A percentile compares a stretch with the other conserved stretches of the same genome.
Evolutionary conservation across 1,140 invertebrate genomes (phyloP).

Genomic region (Myzus persicae): DNA sequence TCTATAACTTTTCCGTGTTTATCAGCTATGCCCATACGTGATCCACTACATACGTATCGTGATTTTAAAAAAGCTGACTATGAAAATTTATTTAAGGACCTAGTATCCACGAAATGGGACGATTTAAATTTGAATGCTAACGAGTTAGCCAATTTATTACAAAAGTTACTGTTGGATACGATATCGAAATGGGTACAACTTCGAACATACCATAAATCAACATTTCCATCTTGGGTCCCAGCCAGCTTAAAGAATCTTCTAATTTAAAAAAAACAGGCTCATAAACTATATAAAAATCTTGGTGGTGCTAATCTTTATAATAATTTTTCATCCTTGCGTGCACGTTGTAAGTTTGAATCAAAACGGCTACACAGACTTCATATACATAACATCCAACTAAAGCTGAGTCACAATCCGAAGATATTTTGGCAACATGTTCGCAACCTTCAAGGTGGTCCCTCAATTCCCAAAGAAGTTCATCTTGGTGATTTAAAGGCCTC

Average conservation of each 20-base stretch:
- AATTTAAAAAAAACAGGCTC: neutral
- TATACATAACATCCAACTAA: neutral
- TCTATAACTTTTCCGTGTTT: too few species aligned
- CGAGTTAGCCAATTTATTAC: too few species aligned
- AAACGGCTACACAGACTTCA: neutral
- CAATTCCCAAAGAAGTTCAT: neutral
- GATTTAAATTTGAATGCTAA: too few species aligned
- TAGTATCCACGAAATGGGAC: too few species aligned
- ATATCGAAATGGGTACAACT: too few species aligned
- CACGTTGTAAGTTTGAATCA: neutral
- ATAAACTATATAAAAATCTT: neutral
- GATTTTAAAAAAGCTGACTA: too few species aligned
- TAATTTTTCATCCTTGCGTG: neutral
- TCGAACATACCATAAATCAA: neutral
- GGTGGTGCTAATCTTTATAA: neutral
- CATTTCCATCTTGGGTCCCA: neutral
- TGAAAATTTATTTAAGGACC: too few species aligned
- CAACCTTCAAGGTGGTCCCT: neutral
- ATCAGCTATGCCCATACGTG: too few species aligned
- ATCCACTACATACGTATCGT: too few species aligned
- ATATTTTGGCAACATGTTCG: neutral
- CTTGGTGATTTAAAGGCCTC: neutral
- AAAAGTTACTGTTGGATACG: too few species aligned
- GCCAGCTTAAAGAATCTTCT: neutral
- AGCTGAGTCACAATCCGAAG: too few species aligned